Evolutionary conservation across 2,888 invertebrate genomes (phyloP), one percentile per base, ranked within the genome.

Genomic region (Cataglyphis cursor): DNA sequence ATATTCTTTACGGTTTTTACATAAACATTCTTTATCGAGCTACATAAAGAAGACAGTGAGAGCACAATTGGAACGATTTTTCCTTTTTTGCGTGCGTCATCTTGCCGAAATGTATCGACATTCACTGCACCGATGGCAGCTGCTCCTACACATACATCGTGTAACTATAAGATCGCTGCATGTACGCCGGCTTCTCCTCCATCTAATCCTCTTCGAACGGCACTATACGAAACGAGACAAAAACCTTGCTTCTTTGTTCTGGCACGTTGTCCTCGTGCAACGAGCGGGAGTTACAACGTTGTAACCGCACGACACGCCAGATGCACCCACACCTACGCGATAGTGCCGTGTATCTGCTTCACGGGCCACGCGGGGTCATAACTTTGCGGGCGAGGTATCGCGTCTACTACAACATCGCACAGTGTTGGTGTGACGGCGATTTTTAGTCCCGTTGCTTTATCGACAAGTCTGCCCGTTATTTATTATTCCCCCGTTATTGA

Each of bases 401-500:
- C 70, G 38, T 21, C 10, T 24, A 41, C 15, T 35, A 28, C 76
- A 48, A 57, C 57, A 21, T 21, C 21, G 15, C 44, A 10, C 28
- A 21, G 21, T 59, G 24, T 57, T 41, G 15, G 57, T 78, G 59
- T 15, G 48, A 31, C 41, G 57, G 35, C 59, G 78, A 80, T 70
- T 80, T 80, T 80, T 59, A 72, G 59, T 78, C 87, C 61, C 85
- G 85, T 81, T 87, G 85, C 89, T 90, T 91, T 91, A 92, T 91
- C 90, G 90, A 89, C 91, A 90, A 85, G 82, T 81, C 64, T 18
- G 70, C 64, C 35, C 62, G 89, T 89, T 91, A 92, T 92, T 92
- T 90, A 92, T 91, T 88, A 87, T 87, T 84, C 82, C 38, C 78
- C 84, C 76, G 81, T 84, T 87, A 87, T 89, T 83, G 82, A 81